A percentile compares a stretch with the other conserved stretches of the same genome.
These are phyloP conservation scores for Hetaerina americana DNA, from an alignment of 1,140 invertebrate genomes.

Conservation along the genomic window DNA sequence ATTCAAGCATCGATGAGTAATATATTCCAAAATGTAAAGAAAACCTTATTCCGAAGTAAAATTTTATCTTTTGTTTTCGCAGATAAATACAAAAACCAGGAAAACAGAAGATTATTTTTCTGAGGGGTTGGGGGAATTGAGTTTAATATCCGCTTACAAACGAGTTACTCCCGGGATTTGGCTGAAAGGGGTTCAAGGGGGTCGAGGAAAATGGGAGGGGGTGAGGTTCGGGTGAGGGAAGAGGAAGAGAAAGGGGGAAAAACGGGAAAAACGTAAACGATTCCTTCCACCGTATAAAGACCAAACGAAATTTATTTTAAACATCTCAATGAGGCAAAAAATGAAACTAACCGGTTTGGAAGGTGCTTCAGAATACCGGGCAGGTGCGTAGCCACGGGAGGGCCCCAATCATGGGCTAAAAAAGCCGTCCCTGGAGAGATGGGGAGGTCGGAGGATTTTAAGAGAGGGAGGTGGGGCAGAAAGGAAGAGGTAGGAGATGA, in stretches of 20 bases:
- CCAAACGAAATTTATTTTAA: not conserved
- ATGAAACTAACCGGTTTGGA: not conserved
- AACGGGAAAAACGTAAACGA: not conserved
- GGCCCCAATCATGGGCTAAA: not conserved
- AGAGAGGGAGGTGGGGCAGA: not conserved
- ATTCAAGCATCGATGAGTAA: no score
- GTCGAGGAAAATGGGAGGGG: no score
- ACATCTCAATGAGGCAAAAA: not conserved
- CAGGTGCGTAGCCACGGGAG: not conserved
- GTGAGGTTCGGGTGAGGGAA: no score
- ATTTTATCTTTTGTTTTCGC: no score
- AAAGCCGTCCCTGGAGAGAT: not conserved
- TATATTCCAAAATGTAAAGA: no score
- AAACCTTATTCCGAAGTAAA: no score
- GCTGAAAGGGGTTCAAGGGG: no score
- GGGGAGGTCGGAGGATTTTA: no score
- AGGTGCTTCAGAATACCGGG: not conserved
- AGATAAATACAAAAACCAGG: no score
- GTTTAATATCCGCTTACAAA: not conserved
- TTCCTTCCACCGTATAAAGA: not conserved
- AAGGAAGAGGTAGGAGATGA: not conserved
- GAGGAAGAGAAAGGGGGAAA: no score
- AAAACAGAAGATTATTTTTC: constrained; percentile 1
- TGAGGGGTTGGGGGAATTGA: not conserved
- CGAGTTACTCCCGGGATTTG: not conserved